Percentiles rank a stretch among this genome's conserved stretches.
These are phyloP conservation scores for Xestia rhomboidea DNA, from an alignment of 2,888 invertebrate genomes.

Conservation along the genomic window DNA sequence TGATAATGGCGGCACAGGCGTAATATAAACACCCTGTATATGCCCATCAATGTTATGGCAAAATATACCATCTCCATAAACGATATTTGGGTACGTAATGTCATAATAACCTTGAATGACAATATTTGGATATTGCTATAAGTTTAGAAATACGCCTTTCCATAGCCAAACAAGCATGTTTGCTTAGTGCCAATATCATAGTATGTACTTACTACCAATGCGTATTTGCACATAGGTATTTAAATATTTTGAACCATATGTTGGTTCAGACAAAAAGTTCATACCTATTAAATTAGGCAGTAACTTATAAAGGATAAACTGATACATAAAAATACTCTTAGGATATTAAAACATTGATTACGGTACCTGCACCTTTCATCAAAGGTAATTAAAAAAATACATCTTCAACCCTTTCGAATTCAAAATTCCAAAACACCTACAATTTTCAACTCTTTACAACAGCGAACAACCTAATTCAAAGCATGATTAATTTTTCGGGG, in stretches of 20 bases:
- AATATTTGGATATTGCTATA: background rate
- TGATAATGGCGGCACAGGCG: slow-evolving; percentile 21
- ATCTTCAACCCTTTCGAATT: slow-evolving; percentile 26
- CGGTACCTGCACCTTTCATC: background rate
- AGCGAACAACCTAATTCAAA: slow-evolving; percentile 47
- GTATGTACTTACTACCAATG: background rate
- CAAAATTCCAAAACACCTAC: slow-evolving; percentile 49
- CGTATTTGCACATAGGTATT: background rate
- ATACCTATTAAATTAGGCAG: background rate
- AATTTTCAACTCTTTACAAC: slow-evolving; percentile 47
- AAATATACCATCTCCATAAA: slow-evolving; percentile 17
- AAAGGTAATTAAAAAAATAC: slow-evolving; percentile 6
- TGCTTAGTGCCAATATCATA: background rate
- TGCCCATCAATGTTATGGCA: slow-evolving; percentile 28
- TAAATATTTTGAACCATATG: background rate
- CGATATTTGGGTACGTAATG: slow-evolving; percentile 23
- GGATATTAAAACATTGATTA: background rate
- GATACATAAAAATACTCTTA: background rate
- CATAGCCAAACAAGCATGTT: background rate
- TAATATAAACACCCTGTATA: slow-evolving; percentile 35
- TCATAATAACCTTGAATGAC: slow-evolving; percentile 21
- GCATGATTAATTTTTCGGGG: slow-evolving; percentile 66
- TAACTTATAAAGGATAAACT: too few relatives aligned
- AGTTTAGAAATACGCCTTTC: background rate
- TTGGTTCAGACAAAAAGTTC: background rate